Evolutionary conservation across 2,888 invertebrate genomes (phyloP).

Genomic region (Chaitophorus viminalis): DNA sequence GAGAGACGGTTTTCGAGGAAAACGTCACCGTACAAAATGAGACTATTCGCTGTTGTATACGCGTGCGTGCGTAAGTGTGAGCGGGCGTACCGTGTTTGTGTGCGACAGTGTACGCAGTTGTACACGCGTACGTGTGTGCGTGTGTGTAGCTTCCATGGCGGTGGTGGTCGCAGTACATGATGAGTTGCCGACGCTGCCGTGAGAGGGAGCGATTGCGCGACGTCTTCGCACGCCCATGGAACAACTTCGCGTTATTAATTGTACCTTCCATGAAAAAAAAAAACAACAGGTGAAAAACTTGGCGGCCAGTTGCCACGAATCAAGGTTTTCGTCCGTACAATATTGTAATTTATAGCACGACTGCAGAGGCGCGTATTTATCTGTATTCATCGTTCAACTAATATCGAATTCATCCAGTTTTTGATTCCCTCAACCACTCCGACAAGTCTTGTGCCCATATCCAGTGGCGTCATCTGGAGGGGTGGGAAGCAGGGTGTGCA

Average conservation of each 20-base stretch:
- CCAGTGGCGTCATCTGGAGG: no score
- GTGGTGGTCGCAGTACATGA: background rate
- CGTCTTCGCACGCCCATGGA: constrained; percentile 7
- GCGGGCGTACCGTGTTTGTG: background rate
- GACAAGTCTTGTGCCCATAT: no score
- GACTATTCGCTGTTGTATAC: background rate
- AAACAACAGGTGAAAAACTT: background rate
- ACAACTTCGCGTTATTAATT: background rate
- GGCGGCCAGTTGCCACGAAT: background rate
- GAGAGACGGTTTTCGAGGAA: background rate
- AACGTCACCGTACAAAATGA: background rate
- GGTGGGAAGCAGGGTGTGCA: no score
- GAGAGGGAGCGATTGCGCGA: constrained; percentile 43
- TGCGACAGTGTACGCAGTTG: background rate
- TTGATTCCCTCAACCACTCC: no score
- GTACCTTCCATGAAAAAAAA: constrained; percentile 28
- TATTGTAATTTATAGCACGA: no score
- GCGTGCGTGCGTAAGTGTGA: background rate
- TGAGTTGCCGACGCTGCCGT: constrained; percentile 42
- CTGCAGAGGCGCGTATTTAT: no score
- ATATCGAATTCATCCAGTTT: no score
- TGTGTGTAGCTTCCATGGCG: background rate
- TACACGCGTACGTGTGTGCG: background rate
- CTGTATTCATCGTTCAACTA: no score
- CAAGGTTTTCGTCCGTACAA: no score